phyloP scores from a whole-genome alignment of 1,140 invertebrate genomes.

The Agrypnia vestita region DNA sequence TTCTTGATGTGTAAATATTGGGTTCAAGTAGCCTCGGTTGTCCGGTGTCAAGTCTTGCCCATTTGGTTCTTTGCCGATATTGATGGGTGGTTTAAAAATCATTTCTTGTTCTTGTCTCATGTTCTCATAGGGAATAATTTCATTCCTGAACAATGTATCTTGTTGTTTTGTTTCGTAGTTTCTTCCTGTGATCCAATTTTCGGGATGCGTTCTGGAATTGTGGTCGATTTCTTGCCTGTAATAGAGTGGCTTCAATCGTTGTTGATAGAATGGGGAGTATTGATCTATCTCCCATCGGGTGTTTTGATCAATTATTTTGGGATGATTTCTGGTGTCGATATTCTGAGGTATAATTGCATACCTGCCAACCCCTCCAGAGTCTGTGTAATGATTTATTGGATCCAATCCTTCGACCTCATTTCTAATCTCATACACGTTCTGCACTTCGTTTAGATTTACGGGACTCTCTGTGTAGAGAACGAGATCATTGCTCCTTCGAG shows the following conservation, averaged over 20 bases:
- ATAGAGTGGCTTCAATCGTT: neutral
- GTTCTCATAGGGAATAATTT: neutral
- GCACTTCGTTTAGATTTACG: neutral
- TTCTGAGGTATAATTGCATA: neutral
- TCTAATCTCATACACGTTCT: neutral
- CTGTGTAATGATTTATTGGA: neutral
- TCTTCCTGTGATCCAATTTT: slow-evolving; percentile 11
- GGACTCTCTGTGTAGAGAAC: slow-evolving; percentile 16
- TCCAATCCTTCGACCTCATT: neutral
- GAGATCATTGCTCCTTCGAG: neutral
- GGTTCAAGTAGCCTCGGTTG: neutral
- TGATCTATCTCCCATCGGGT: slow-evolving; percentile 21
- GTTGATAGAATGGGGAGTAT: neutral
- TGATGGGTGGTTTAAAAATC: neutral
- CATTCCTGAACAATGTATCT: neutral
- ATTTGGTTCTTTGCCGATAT: neutral
- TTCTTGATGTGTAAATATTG: neutral
- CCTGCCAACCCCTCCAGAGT: neutral
- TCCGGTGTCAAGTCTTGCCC: neutral
- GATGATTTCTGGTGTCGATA: neutral
- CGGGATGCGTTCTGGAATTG: neutral
- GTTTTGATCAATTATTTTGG: slow-evolving; percentile 9
- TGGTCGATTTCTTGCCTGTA: neutral
- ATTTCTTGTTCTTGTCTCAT: neutral
- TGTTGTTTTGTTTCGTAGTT: neutral